phyloP scores from a whole-genome alignment of 2,797 vertebrate genomes.

The Sebastes diploproa region DNA sequence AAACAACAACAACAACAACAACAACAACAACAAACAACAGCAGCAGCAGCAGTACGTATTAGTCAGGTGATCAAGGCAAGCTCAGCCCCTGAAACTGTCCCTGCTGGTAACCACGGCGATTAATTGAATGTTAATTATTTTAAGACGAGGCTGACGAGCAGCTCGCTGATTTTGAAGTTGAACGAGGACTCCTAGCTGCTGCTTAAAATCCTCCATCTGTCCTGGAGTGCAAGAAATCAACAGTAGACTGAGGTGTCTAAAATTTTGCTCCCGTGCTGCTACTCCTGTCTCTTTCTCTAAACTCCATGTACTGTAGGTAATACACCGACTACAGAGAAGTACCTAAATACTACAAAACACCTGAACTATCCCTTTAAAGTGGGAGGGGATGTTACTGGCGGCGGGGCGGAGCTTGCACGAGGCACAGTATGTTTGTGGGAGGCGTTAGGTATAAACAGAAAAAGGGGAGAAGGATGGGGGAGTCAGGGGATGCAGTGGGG shows the following conservation, averaged over 20 bases:
- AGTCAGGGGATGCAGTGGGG: background rate
- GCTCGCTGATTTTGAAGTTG: background rate
- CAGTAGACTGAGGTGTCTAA: too few relatives aligned
- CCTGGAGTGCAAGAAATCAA: too few relatives aligned
- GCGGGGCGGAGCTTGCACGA: conserved; percentile 63
- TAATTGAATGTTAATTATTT: background rate
- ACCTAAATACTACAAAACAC: background rate
- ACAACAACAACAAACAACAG: conserved; percentile 2
- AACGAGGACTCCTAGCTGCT: background rate
- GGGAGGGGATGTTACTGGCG: background rate
- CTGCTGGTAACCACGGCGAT: background rate
- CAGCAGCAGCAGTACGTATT: conserved; percentile 32
- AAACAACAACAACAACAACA: conserved; percentile 1
- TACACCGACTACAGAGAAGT: too few relatives aligned
- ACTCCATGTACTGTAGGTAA: too few relatives aligned
- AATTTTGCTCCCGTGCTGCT: too few relatives aligned
- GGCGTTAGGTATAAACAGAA: conserved; percentile 32
- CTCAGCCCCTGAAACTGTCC: conserved; percentile 39
- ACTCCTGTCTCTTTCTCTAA: too few relatives aligned
- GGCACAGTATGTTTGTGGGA: conserved; percentile 23
- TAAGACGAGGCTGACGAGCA: background rate
- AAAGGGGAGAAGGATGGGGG: background rate
- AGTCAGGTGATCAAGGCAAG: conserved; percentile 65
- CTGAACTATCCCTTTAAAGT: background rate
- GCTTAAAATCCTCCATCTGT: too few relatives aligned